phyloP scores from a whole-genome alignment of 1,140 invertebrate species.

The Macrobrachium rosenbergii region DNA sequence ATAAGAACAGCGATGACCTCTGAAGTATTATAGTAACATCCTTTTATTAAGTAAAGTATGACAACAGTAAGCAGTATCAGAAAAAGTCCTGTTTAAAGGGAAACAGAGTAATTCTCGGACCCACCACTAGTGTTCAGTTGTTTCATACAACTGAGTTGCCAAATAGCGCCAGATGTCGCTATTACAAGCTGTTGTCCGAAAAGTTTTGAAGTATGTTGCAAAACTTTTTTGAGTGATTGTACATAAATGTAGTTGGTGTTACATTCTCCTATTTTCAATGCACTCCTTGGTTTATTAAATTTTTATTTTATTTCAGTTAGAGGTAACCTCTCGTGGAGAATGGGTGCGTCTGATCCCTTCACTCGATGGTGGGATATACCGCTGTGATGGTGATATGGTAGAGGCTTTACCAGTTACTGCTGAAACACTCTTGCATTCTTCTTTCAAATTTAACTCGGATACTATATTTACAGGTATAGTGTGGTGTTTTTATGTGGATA shows the following conservation, averaged over 20 bases:
- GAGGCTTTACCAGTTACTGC: conserved; percentile 88
- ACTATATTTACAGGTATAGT: conserved; percentile 82
- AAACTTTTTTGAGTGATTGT: too few relatives aligned
- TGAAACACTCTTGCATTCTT: conserved; percentile 84
- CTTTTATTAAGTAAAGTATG: too few relatives aligned
- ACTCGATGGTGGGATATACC: conserved; percentile 89
- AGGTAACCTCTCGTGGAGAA: conserved; percentile 89
- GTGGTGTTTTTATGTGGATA: conserved; percentile 22
- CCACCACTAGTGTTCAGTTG: too few relatives aligned
- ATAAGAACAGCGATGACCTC: too few relatives aligned
- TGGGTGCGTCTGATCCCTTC: conserved; percentile 91
- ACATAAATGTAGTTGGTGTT: conserved; percentile 19
- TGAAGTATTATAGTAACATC: too few relatives aligned
- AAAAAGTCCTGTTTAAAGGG: too few relatives aligned
- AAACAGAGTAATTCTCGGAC: too few relatives aligned
- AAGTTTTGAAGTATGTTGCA: too few relatives aligned
- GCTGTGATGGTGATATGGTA: conserved; percentile 89
- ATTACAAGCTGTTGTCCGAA: too few relatives aligned
- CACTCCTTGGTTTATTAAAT: background rate
- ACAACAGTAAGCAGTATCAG: too few relatives aligned
- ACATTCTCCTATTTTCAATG: background rate
- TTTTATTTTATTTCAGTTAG: conserved; percentile 60
- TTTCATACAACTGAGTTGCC: too few relatives aligned
- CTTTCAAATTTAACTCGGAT: conserved; percentile 87
- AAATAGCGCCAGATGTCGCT: too few relatives aligned